Evolutionary conservation across 1,140 invertebrate genomes (phyloP).

Genomic region (Heliothis subflexa): DNA sequence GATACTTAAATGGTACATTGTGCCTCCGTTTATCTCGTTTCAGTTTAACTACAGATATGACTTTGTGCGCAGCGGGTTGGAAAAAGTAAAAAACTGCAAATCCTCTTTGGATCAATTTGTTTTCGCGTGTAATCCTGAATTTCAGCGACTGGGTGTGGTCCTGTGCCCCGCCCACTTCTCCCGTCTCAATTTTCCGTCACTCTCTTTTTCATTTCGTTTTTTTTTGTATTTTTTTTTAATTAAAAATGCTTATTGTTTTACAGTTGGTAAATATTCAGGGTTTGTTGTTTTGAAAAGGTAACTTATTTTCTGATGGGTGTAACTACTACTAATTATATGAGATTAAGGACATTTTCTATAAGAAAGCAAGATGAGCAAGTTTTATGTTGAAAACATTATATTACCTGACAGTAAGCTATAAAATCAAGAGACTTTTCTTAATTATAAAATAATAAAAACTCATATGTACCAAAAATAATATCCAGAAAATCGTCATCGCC

Average conservation of each 20-base stretch:
- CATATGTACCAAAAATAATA: no score
- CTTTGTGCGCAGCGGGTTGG: not conserved
- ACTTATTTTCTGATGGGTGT: no score
- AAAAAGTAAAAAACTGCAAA: constrained; percentile 62
- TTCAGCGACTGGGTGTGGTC: constrained; percentile 66
- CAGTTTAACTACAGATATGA: constrained; percentile 17
- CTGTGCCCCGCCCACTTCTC: constrained; percentile 60
- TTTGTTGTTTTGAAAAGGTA: no score
- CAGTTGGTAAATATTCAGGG: no score
- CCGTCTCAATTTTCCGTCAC: constrained; percentile 51
- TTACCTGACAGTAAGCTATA: no score
- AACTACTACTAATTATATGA: no score
- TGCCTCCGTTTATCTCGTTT: not conserved
- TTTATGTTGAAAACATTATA: no score
- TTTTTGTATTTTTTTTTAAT: not conserved
- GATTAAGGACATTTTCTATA: no score
- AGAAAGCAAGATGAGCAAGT: no score
- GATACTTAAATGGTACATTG: not conserved
- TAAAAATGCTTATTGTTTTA: not conserved
- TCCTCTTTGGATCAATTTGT: constrained; percentile 66
- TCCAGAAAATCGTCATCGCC: not conserved
- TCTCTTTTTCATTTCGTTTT: constrained; percentile 44
- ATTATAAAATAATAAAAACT: no score
- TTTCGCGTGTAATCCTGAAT: constrained; percentile 56
- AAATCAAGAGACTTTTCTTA: no score